Percentiles rank a stretch among this genome's conserved stretches.
Evolutionary conservation across 2,797 vertebrate species (phyloP).

Genomic region (Dallia pectoralis): DNA sequence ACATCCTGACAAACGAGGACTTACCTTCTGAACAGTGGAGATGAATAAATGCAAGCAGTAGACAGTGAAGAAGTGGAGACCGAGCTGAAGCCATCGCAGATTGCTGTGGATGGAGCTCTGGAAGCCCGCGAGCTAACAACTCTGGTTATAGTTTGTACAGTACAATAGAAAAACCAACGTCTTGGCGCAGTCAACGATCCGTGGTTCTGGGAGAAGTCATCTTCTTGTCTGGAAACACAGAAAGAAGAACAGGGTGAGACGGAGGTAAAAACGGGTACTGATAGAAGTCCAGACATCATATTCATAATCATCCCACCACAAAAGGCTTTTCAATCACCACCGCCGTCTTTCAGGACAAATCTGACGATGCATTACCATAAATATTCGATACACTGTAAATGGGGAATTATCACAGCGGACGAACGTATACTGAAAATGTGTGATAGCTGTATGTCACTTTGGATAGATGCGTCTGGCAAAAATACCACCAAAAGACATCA

Average conservation of each 20-base stretch:
- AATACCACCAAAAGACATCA: not conserved
- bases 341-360: not conserved
- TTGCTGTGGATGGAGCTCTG: conserved; percentile 52
- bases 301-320: not conserved
- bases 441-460: not conserved
- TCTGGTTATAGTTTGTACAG: conserved; percentile 27
- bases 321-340: conserved; percentile 5
- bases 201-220: conserved; percentile 63
- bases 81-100: conserved; percentile 69
- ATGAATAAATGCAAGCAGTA: conserved; percentile 65
- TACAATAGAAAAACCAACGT: conserved; percentile 36
- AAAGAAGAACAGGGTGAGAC: conserved; percentile 26
- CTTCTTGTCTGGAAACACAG: conserved; percentile 64
- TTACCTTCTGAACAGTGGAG: conserved; percentile 72
- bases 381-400: not conserved
- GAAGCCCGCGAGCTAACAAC: conserved; percentile 46
- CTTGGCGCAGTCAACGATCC: conserved; percentile 61
- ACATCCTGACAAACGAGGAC: conserved; percentile 22
- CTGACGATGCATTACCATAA: conserved; percentile 8
- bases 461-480: not conserved
- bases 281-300: not conserved
- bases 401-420: not conserved
- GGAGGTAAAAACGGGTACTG: not conserved
- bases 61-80: conserved; percentile 60
- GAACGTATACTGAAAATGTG: not conserved